Evolutionary conservation across 2,888 invertebrate genomes (phyloP), one percentile per base, ranked within the genome.

Genomic region (Dysmachus trigonus): DNA sequence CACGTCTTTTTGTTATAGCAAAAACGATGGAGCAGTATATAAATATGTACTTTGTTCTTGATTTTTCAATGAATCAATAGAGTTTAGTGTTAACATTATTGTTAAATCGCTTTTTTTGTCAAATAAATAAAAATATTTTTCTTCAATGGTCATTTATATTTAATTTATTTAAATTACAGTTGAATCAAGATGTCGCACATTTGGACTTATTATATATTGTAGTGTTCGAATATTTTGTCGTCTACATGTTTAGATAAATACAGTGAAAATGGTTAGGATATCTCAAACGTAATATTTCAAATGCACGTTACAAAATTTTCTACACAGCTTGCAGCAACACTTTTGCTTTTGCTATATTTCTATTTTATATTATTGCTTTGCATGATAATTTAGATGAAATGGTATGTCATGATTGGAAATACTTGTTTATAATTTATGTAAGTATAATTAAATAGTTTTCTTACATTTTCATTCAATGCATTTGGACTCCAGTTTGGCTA

Each of bases 151-250:
- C 18, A 47, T 15, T 62, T 27, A 62, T 62, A 0, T 62, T 62
- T 62, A 62, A 62, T 62, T 62, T 62, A 22, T 62, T 62, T 62
- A 10, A 62, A 62, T 62, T 62, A 22, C 62, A 62, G 62, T 62
- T 62, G 10, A 22, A 62, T 62, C 22, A 22, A 62, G 62, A 62
- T 62, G 62, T 62, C 62, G 22, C 62, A 27, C 22, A 22, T 62
- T 62, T 62, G 62, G 62, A 62, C 27, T n/a, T 62, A 22, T 62
- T 62, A 62, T 27, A 62, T n/a, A 18, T 62, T 27, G 62, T 62
- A 62, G 22, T 62, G 62, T 62, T 62, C 22, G 62, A 83, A 83
- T 83, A 83, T 83, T 83, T 83, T 83, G 72, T 83, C 83, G 83
- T 83, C 83, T 83, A 83, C 83, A 71, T 72, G 71, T 33, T 33